phyloP scores from a whole-genome alignment of 1,140 invertebrate genomes.

The Chironomus tepperi region DNA sequence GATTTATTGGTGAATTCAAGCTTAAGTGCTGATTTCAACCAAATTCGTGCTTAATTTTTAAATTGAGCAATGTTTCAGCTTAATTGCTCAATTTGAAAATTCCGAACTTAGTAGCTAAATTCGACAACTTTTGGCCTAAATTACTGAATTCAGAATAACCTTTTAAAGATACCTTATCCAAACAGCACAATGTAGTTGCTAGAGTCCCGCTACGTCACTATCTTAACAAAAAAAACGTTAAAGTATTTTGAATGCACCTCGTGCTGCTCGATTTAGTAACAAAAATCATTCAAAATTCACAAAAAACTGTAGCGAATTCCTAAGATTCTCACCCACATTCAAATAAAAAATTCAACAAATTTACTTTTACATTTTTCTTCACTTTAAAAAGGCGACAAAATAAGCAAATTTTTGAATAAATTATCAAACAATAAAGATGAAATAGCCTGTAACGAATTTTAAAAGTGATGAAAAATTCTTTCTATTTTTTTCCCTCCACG shows the following conservation, averaged over 20 bases:
- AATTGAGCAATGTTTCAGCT: too few species aligned
- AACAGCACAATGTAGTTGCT: too few species aligned
- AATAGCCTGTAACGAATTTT: slow-evolving; percentile 4
- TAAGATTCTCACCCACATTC: background rate
- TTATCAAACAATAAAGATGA: slow-evolving; percentile 11
- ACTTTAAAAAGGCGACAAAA: background rate
- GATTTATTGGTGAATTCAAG: too few species aligned
- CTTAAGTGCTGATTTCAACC: too few species aligned
- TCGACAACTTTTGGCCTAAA: too few species aligned
- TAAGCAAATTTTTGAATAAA: background rate
- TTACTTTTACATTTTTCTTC: background rate
- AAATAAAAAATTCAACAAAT: background rate
- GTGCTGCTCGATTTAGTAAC: background rate
- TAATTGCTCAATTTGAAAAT: too few species aligned
- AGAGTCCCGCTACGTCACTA: too few species aligned
- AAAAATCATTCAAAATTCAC: background rate
- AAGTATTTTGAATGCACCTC: background rate
- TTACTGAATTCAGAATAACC: too few species aligned
- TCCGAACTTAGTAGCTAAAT: too few species aligned
- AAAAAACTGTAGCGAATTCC: background rate
- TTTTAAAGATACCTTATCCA: too few species aligned
- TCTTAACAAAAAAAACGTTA: background rate
- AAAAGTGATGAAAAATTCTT: slow-evolving; percentile 12
- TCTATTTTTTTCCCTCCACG: background rate
- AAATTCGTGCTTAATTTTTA: too few species aligned